These are phyloP conservation scores for Paramisgurnus dabryanus DNA, from an alignment of 2,113 vertebrate genomes.

Conservation along the genomic window DNA sequence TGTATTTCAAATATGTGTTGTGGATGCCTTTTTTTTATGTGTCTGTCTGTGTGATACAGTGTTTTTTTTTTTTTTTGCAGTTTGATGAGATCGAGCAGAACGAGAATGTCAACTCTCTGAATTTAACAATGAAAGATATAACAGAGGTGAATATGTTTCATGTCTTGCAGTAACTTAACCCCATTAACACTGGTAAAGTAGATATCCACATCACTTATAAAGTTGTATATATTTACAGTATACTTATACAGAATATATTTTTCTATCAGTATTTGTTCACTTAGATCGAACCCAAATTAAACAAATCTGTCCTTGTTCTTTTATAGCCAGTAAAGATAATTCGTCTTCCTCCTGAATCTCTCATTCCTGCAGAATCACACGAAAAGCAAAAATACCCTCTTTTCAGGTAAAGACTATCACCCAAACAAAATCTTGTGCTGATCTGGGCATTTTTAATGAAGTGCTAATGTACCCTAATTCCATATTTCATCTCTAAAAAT, in stretches of 20 bases:
- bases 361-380: conserved; percentile 77
- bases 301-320: neutral
- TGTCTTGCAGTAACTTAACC: neutral
- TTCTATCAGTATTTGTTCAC: no score
- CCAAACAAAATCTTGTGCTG: neutral
- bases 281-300: no score
- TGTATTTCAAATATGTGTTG: no score
- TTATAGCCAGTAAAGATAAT: conserved; percentile 69
- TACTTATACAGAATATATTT: no score
- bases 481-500: neutral
- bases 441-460: neutral
- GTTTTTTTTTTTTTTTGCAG: conserved; percentile 14
- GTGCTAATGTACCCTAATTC: no score
- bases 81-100: conserved; percentile 48
- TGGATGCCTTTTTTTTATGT: neutral
- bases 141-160: conserved; percentile 51
- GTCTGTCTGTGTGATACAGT: neutral
- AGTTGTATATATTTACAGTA: no score
- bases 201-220: no score
- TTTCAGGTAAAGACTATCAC: conserved; percentile 76
- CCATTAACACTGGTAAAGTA: neutral
- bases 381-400: conserved; percentile 84
- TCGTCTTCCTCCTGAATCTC: conserved; percentile 80
- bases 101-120: conserved; percentile 52
- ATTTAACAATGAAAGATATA: conserved; percentile 65